These are phyloP conservation scores for Epicampocera succincta DNA, from an alignment of 2,888 invertebrate genomes.

Conservation along the genomic window DNA sequence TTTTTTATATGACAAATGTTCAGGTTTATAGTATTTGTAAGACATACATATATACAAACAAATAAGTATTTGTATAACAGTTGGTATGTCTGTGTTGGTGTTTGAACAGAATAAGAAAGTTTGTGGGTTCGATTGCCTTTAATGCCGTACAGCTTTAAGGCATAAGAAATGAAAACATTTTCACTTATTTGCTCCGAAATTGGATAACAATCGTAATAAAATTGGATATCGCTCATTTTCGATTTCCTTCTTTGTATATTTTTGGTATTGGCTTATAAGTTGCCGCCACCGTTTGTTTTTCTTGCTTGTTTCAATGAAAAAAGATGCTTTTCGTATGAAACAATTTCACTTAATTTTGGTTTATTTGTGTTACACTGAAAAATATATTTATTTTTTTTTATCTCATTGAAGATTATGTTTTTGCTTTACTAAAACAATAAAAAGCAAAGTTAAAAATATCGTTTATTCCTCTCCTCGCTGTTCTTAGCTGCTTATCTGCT, in stretches of 20 bases:
- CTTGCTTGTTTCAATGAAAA: conserved; percentile 64
- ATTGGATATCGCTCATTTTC: conserved; percentile 81
- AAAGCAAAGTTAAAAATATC: no score
- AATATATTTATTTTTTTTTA: no score
- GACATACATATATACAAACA: neutral
- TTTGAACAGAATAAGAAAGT: neutral
- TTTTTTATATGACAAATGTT: no score
- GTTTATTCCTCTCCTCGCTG: no score
- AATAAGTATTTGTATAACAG: neutral
- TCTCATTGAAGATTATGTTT: no score
- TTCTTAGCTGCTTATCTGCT: no score
- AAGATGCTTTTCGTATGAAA: no score
- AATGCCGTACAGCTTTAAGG: conserved; percentile 70
- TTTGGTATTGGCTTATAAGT: conserved; percentile 50
- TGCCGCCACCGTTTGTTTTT: conserved; percentile 47
- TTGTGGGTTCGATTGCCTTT: conserved; percentile 52
- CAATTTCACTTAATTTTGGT: no score
- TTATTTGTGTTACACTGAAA: no score
- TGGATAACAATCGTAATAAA: conserved; percentile 81
- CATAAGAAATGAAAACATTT: conserved; percentile 77
- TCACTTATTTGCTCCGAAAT: conserved; percentile 79
- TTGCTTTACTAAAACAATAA: no score
- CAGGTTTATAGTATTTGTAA: no score
- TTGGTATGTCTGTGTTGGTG: conserved; percentile 2
- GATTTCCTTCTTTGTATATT: conserved; percentile 66